Evolutionary conservation across 2,113 vertebrate genomes (phyloP).

Genomic region (Nycticebus coucang): DNA sequence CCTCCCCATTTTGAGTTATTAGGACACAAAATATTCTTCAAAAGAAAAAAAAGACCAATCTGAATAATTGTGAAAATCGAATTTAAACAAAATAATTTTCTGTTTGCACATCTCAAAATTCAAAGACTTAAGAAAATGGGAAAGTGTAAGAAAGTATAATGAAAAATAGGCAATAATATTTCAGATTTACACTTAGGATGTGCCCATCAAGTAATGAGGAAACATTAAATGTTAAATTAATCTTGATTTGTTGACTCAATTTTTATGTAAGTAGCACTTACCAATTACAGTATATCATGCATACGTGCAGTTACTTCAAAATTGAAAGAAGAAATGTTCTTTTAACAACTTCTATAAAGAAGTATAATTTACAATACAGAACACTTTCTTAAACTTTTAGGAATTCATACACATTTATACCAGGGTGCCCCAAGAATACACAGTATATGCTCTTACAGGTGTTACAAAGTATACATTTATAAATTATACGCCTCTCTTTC

Average conservation of each 20-base stretch:
- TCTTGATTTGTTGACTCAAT: neutral
- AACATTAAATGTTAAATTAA: neutral
- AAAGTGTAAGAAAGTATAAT: neutral
- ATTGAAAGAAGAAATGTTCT: neutral
- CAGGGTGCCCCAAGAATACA: neutral
- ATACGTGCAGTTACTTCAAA: neutral
- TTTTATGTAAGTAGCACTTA: neutral
- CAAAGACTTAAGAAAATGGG: neutral
- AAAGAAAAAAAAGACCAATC: neutral
- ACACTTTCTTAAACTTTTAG: neutral
- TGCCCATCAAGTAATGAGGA: neutral
- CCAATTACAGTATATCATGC: neutral
- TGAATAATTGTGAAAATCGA: neutral
- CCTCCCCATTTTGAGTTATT: neutral
- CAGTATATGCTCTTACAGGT: neutral
- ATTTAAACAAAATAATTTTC: conserved; percentile 22
- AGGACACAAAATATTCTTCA: neutral
- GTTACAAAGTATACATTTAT: neutral
- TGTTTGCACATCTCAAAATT: neutral
- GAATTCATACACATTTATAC: neutral
- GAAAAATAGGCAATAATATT: neutral
- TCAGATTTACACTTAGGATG: neutral
- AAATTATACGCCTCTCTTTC: neutral
- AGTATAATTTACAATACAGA: neutral
- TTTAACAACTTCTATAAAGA: neutral